Base-by-base conservation (phyloP, 2,113 vertebrate genomes). In the Hippopotamus amphibius region DNA sequence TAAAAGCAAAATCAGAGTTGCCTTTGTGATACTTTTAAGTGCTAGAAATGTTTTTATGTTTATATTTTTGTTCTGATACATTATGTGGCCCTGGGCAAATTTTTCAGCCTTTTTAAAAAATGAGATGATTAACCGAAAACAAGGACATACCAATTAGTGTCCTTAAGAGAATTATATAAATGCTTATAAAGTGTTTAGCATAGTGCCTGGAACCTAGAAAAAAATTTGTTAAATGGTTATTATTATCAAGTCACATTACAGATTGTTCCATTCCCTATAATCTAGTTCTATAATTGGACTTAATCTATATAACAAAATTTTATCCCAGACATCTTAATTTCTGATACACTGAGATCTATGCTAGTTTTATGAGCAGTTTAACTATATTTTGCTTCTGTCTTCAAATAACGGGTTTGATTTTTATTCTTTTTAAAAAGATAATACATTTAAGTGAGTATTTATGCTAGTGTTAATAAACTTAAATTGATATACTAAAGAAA, bases 71-170 rank as follows among this genome's bases (percentile, higher is more conserved):
- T 88, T 96, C n/a, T 33, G 7, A 90, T 63, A 16, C 3, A 48
- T 76, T 50, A 6, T 59, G 8, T 33, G 6, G 5, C 15, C 14
- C n/a, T 87, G 24, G n/a, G 15, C 0, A 97, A 89, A 69, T 37
- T 79, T 80, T 57, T 65, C 6, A 85, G 21, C 6, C 17, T 71
- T 16, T 16, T 82, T 22, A 28, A 57, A 59, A 76, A 69, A 68
- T 41, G 21, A 55, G 1, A 53, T 86, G 77, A 33, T 80, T 96
- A 79, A 65, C 93, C 22, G 46, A 59, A 93, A 96, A 83, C 33
- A 43, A 6, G 10, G 3, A 37, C 21, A 71, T 43, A 53, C 0
- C 3, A 79, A 19, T 53, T 94, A 37, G 37, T 79, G 13, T 80
- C 87, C 33, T 41, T 61, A 72, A 82, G 48, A 90, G 13, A 7